Evolutionary conservation across 2,888 invertebrate genomes (phyloP).

Genomic region (Platycnemis pennipes): DNA sequence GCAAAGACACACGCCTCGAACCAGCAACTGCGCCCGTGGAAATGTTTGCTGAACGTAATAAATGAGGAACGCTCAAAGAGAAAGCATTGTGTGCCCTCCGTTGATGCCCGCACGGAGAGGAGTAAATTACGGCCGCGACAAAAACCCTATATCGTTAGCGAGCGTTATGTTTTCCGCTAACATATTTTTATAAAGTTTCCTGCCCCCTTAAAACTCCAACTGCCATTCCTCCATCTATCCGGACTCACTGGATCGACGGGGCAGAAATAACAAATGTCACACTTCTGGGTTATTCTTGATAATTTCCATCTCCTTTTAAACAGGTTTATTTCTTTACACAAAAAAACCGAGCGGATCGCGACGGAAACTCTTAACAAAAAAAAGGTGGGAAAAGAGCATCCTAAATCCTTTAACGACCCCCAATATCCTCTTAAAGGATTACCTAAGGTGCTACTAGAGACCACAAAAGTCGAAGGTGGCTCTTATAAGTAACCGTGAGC

Average conservation of each 20-base stretch:
- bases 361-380: background rate
- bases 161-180: background rate
- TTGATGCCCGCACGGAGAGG: background rate
- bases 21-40: background rate
- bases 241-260: background rate
- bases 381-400: background rate
- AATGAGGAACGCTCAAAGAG: background rate
- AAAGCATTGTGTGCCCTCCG: background rate
- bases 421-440: conserved; percentile 31
- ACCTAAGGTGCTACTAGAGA: conserved; percentile 18
- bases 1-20: background rate
- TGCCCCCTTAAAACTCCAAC: background rate
- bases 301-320: conserved; percentile 39
- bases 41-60: background rate
- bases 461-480: background rate
- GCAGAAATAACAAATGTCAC: conserved; percentile 12
- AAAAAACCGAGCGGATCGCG: background rate
- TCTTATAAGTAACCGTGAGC: background rate
- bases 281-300: conserved; percentile 25
- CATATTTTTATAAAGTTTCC: background rate
- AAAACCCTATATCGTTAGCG: conserved; percentile 13
- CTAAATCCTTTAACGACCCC: background rate
- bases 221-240: background rate
- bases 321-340: conserved; percentile 8
- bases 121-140: background rate